A percentile compares a stretch with the other conserved stretches of the same genome.
These are phyloP conservation scores for Miniopterus natalensis DNA, from an alignment of 2,113 vertebrate species.

Conservation along the genomic window DNA sequence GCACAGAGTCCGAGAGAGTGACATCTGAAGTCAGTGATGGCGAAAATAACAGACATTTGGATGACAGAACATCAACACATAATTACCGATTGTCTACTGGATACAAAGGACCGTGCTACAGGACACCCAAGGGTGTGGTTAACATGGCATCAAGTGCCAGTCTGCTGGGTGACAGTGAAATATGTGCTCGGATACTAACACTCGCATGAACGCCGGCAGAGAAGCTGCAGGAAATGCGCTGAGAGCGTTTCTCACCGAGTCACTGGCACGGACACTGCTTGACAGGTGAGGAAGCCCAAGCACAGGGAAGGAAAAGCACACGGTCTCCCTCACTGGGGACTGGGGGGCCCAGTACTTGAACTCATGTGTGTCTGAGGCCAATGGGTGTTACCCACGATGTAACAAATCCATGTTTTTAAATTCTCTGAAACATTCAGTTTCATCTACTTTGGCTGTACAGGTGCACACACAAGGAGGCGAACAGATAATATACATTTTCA, in stretches of 20 bases:
- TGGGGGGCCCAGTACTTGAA: neutral
- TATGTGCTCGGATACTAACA: neutral
- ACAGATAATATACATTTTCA: neutral
- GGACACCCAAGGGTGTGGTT: slow-evolving; percentile 4
- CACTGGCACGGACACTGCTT: neutral
- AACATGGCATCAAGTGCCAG: neutral
- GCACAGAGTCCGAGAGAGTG: slow-evolving; percentile 32
- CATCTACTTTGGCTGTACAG: neutral
- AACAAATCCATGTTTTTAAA: neutral
- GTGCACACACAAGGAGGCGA: neutral
- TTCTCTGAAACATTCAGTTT: neutral
- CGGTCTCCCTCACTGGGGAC: neutral
- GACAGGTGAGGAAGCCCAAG: neutral
- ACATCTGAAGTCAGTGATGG: slow-evolving; percentile 34
- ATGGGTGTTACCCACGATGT: neutral
- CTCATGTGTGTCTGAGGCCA: neutral
- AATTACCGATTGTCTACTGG: slow-evolving; percentile 64
- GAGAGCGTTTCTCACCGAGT: neutral
- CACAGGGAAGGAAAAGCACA: neutral
- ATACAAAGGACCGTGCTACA: neutral
- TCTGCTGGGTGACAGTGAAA: neutral
- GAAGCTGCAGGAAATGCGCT: neutral
- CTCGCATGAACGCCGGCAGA: neutral
- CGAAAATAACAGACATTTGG: slow-evolving; percentile 66
- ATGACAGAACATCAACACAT: slow-evolving; percentile 56